Evolutionary conservation across 2,113 vertebrate genomes (phyloP), one percentile per base, ranked within the genome.

Genomic region (Otocyon megalotis): DNA sequence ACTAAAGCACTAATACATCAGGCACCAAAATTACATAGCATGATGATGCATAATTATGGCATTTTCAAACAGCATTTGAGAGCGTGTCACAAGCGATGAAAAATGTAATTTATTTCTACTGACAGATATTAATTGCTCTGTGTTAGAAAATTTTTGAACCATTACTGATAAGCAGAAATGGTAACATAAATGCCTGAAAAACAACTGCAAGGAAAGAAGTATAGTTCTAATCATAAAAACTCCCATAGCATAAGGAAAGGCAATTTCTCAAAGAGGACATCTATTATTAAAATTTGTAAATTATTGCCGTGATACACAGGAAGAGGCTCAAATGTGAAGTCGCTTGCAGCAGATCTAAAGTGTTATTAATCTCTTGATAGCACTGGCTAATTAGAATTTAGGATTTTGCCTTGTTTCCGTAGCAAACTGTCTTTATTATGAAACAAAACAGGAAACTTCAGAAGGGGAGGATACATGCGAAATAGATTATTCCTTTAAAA

Each of bases 61-160:
- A 97, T 90, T 97, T 96, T 98, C 96, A 97, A 97, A 98, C 30
- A 96, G 83, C 95, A 96, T 95, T 96, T 92, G 86, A 90, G 94
- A 97, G 88, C 20, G 5, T 81, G 81, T 96, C 97, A 97, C 94
- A 92, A 95, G 95, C 58, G 50, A 97, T 96, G 96, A 97, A 97
- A 98, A 96, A 93, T 88, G 93, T 97, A 95, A 98, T 98, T 97
- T 97, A 94, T 97, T 98, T 98, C 96, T 98, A 82, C 97, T 98
- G 97, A 96, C 90, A 98, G 93, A 98, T 98, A 98, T 98, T 97
- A 98, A 98, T 89, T 98, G 92, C 65, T 96, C 82, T 60, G 60
- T 96, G 97, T 96, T 97, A 95, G 97, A 93, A 91, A 97, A 90
- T 93, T 97, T 85, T 97, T 93, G 90, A 98, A 96, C 93, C 92